Base-by-base conservation (phyloP, 2,113 vertebrate genomes). In the Nothobranchius furzeri region DNA sequence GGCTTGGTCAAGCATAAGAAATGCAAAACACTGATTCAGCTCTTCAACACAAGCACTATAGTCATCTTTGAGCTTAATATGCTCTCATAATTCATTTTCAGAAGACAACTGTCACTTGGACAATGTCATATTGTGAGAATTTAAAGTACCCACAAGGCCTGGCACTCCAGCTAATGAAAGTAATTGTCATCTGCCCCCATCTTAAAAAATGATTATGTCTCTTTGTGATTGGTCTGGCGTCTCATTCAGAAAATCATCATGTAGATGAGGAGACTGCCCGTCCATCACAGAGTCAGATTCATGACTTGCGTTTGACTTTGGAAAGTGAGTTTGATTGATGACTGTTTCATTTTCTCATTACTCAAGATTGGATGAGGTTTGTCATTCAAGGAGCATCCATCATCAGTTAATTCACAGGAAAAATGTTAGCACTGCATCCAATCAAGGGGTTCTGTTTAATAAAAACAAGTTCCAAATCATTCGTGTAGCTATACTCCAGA, bases 271-370 rank as follows among this genome's bases (percentile, higher is more conserved):
- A 3, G 3, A 36, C 49, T n/a, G 24, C 45, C 11, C 25, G 2
- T 1, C 17, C 42, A 6, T 56, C 11, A 9, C 51, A 54, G 35
- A 51, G 25, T 37, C 13, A 0, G 14, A 35, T 24, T 59, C 36
- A 1, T 35, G 64, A 61, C 49, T 79, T 70, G 68, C 15, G 58
- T 63, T 50, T 49, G 62, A 30, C 36, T 1, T 43, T 48, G 47
- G 55, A n/a, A 35, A n/a, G 64, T 60, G 75, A 71, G 62, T 64
- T 65, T 74, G 59, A 84, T 60, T 63, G 36, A 73, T 68, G 68
- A 64, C 54, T 61, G 61, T 57, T 46, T 61, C 3, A 11, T 47
- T 73, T 60, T 24, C 20, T 59, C 63, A 42, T 67, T 61, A n/a
- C 15, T 68, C 6, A 46, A 35, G 67, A 45, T 4, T 46, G 13